Evolutionary conservation across 2,113 vertebrate species (phyloP).

Genomic region (Anguilla rostrata): DNA sequence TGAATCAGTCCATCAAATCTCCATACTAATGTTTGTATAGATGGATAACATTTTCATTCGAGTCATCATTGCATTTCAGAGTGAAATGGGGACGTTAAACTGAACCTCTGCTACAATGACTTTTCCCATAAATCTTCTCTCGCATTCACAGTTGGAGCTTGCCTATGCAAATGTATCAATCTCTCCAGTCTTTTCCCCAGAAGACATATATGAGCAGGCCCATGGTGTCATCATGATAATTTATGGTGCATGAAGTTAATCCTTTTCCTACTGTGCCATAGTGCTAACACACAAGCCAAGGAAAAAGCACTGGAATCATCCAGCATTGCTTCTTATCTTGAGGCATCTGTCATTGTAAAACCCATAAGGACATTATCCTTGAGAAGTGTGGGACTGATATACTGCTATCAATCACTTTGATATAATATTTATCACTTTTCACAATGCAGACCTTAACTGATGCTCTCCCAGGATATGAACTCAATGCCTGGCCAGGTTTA

Average conservation of each 20-base stretch:
- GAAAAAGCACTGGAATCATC: neutral
- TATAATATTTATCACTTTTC: neutral
- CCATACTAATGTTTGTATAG: neutral
- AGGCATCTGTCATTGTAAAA: slow-evolving; percentile 18
- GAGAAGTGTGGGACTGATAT: neutral
- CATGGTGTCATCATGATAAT: slow-evolving; percentile 15
- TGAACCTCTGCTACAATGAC: slow-evolving; percentile 2
- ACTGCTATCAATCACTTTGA: neutral
- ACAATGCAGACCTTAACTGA: neutral
- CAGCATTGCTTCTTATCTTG: neutral
- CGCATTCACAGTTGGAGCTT: slow-evolving; percentile 10
- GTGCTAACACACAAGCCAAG: slow-evolving; percentile 12
- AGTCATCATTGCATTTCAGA: neutral
- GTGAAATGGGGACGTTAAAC: neutral
- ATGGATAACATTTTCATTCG: neutral
- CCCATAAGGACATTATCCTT: slow-evolving; percentile 2
- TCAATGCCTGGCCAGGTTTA: neutral
- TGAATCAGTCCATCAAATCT: neutral
- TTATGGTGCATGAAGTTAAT: slow-evolving; percentile 26
- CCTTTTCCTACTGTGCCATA: slow-evolving; percentile 3
- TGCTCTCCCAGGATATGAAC: neutral
- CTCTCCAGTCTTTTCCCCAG: slow-evolving; percentile 19
- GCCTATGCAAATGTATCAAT: slow-evolving; percentile 20
- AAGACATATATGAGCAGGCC: slow-evolving; percentile 19
- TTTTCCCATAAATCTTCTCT: slow-evolving; percentile 16